Evolutionary conservation across 1,140 invertebrate genomes (phyloP), one percentile per base, ranked within the genome.

Genomic region (Heliconius hewitsoni): DNA sequence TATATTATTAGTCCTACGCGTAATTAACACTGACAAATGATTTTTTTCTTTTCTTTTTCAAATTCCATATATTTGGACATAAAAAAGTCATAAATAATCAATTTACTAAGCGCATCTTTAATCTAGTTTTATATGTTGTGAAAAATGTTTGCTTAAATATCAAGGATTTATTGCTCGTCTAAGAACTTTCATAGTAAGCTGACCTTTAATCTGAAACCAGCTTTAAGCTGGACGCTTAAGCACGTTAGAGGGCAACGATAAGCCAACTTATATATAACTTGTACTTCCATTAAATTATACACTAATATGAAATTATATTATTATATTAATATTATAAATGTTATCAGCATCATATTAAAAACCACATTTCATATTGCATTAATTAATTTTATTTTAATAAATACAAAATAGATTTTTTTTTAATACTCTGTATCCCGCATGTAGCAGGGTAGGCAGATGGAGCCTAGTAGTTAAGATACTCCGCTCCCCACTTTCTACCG

Each of bases 101-200:
- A 27, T 27, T 27, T 30, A 27, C 3, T 66, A 23, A 27, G 4
- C 60, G 23, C 60, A 30, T 66, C 60, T 30, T 11, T 16, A 27
- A 66, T 27, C 23, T n/a, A 57, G 11, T 66, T 66, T 66, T 3
- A 66, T 16, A 27, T n/a, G 3, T 60, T 60, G 19, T 27, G 18
- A 73, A 60, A 66, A 74, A 78, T 37, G 50, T 46, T 60, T 55
- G 8, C 57, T 79, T 74, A 79, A 46, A 79, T 74, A 79, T 74
- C 77, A 79, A 79, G 77, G 77, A 79, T 79, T 50, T 72, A 78
- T 73, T 77, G 50, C 72, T 50, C 39, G 39, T 60, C 73, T 74
- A 74, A 23, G 57, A 42, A 37, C 72, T 74, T 79, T 79, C 77
- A 39, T 73, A 73, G 50, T 37, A 27, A 77, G 23, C 42, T 79